A percentile compares a stretch with the other conserved stretches of the same genome.
phyloP scores from a whole-genome alignment of 2,113 vertebrate species.

The Nothoprocta perdicaria region DNA sequence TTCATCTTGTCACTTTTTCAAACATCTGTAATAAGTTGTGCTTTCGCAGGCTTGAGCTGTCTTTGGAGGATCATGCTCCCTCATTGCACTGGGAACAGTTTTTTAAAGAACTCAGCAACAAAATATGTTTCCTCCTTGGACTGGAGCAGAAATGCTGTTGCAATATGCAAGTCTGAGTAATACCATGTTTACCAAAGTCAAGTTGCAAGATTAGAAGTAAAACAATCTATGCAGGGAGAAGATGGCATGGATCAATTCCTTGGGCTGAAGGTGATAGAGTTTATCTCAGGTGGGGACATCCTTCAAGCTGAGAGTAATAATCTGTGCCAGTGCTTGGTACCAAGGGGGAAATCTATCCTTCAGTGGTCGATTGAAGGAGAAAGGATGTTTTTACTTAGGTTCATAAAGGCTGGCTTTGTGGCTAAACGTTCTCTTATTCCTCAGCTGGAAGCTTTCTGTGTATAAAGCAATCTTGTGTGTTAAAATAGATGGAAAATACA shows the following conservation, averaged over 20 bases:
- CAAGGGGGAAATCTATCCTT: not conserved
- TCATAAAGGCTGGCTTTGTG: not conserved
- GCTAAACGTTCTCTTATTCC: not conserved
- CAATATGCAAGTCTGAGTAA: not conserved
- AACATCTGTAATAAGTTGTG: not conserved
- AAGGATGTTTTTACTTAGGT: not conserved
- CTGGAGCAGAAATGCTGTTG: not conserved
- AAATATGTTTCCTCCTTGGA: not conserved
- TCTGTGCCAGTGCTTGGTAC: not conserved
- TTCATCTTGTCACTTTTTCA: slow-evolving; percentile 39
- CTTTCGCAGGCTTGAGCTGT: slow-evolving; percentile 27
- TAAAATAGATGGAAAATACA: slow-evolving; percentile 13
- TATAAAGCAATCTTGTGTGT: not conserved
- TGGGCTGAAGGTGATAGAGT: not conserved
- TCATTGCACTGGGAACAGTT: not conserved
- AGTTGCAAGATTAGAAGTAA: not conserved
- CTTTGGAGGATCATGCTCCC: slow-evolving; percentile 8
- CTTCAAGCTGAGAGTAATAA: not conserved
- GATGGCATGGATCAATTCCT: not conserved
- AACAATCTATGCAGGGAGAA: not conserved
- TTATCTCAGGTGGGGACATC: not conserved
- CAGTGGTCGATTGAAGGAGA: not conserved
- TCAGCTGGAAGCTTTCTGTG: slow-evolving; percentile 18
- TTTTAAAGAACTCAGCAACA: slow-evolving; percentile 10
- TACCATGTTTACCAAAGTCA: not conserved